phyloP scores from a whole-genome alignment of 2,113 vertebrate species.

The Tragelaphus scriptus region DNA sequence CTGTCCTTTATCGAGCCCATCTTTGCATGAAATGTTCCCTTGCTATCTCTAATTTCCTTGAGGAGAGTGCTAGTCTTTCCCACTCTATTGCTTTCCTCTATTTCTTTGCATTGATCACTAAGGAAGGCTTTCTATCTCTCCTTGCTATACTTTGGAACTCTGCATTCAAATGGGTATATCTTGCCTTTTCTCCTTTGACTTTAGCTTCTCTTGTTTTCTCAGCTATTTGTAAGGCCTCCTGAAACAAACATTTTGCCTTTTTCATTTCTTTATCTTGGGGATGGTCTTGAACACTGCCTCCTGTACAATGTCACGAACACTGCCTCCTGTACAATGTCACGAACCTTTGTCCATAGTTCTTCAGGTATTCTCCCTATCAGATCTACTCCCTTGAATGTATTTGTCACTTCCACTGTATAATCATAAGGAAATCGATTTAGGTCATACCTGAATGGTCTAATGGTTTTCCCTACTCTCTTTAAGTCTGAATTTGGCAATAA shows the following conservation, averaged over 20 bases:
- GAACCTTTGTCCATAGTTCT: not conserved
- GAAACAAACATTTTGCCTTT: not conserved
- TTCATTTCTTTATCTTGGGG: not conserved
- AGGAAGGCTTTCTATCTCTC: not conserved
- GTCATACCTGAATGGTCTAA: not conserved
- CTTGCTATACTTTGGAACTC: not conserved
- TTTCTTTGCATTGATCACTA: not conserved
- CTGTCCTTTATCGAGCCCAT: not conserved
- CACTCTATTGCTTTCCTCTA: not conserved
- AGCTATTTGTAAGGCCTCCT: not conserved
- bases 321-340: not conserved
- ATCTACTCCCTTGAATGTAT: not conserved
- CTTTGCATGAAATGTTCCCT: not conserved
- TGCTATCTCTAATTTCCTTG: not conserved
- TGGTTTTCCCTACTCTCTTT: not conserved
- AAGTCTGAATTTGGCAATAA: not conserved
- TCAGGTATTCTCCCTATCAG: not conserved
- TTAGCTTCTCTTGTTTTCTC: not conserved
- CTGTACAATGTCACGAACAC: not conserved
- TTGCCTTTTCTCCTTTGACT: not conserved
- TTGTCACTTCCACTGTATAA: not conserved
- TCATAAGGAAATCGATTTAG: not conserved
- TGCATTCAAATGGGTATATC: not conserved
- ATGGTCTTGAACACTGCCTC: not conserved
- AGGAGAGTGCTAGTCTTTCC: not conserved